Conservation (phyloP, 2,113 vertebrate genomes). For the Verasper variegatus region DNA sequence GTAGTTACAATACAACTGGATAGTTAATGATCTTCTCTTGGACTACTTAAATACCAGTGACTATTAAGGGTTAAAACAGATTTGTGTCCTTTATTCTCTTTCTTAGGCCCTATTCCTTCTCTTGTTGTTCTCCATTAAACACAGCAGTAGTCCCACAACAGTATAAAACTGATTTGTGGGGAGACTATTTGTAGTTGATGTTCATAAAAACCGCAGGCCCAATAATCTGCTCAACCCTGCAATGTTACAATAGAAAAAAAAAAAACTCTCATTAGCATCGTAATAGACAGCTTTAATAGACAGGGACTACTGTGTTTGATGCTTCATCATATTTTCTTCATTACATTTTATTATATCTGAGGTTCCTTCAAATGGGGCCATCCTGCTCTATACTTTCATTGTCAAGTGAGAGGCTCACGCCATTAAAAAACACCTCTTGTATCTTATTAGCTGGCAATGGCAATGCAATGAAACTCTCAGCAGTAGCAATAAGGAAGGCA, state of each 20-base stretch:
- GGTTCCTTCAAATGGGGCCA: slow-evolving; percentile 24
- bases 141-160: slow-evolving; percentile 19
- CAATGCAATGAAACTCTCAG: slow-evolving; percentile 34
- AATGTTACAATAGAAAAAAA: slow-evolving; percentile 13
- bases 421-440: slow-evolving; percentile 41
- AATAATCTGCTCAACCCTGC: slow-evolving; percentile 29
- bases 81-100: background rate
- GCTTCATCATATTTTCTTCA: slow-evolving; percentile 50
- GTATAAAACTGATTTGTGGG: slow-evolving; percentile 43
- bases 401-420: slow-evolving; percentile 5
- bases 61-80: background rate
- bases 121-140: slow-evolving; percentile 33
- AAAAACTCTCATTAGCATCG: slow-evolving; percentile 49
- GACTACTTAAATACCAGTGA: background rate
- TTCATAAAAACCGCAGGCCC: slow-evolving; percentile 40
- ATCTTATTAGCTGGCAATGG: slow-evolving; percentile 40
- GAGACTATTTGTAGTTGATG: slow-evolving; percentile 48
- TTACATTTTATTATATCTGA: slow-evolving; percentile 53
- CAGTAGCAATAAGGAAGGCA: background rate
- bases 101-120: background rate
- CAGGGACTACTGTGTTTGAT: slow-evolving; percentile 40
- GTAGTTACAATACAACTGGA: too few relatives aligned
- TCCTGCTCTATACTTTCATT: background rate
- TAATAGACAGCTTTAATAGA: slow-evolving; percentile 50
- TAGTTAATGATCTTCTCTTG: background rate